Percentiles rank a stretch among this genome's conserved stretches.
phyloP scores from a whole-genome alignment of 2,797 vertebrate species.

The Crenichthys baileyi region DNA sequence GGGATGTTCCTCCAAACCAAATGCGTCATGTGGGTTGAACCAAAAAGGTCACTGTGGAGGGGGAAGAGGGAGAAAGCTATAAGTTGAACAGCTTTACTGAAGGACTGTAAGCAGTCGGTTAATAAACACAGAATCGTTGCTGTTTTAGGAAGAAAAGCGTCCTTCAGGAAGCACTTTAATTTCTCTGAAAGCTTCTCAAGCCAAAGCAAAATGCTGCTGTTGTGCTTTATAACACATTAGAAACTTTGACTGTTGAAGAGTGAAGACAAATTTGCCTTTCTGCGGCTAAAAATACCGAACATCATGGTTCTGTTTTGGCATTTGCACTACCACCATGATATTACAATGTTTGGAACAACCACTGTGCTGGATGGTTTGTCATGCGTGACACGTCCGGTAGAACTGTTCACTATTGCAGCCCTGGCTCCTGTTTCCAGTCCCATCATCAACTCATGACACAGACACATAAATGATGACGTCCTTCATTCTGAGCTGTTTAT shows the following conservation, averaged over 20 bases:
- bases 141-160: slow-evolving; percentile 64
- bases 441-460: slow-evolving; percentile 42
- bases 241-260: slow-evolving; percentile 25
- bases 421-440: slow-evolving; percentile 58
- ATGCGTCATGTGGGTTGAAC: slow-evolving; percentile 80
- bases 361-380: slow-evolving; percentile 43
- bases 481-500: slow-evolving; percentile 50
- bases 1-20: slow-evolving; percentile 80
- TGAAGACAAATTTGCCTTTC: slow-evolving; percentile 76
- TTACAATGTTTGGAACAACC: slow-evolving; percentile 50
- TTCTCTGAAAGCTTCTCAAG: slow-evolving; percentile 49
- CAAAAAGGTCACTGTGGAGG: slow-evolving; percentile 76
- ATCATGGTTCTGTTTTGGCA: slow-evolving; percentile 62
- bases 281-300: slow-evolving; percentile 60
- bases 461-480: slow-evolving; percentile 33
- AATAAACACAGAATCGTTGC: slow-evolving; percentile 59
- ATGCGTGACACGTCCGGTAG: slow-evolving; percentile 40
- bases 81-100: slow-evolving; percentile 61
- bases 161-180: slow-evolving; percentile 69
- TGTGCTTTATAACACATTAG: slow-evolving; percentile 51
- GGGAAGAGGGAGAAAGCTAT: slow-evolving; percentile 58
- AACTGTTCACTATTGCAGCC: slow-evolving; percentile 54
- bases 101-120: slow-evolving; percentile 53
- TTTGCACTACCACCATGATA: slow-evolving; percentile 75
- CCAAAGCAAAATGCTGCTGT: slow-evolving; percentile 40